These are phyloP conservation scores for Cyanistes caeruleus DNA, from an alignment of 2,113 vertebrate genomes.

Conservation along the genomic window DNA sequence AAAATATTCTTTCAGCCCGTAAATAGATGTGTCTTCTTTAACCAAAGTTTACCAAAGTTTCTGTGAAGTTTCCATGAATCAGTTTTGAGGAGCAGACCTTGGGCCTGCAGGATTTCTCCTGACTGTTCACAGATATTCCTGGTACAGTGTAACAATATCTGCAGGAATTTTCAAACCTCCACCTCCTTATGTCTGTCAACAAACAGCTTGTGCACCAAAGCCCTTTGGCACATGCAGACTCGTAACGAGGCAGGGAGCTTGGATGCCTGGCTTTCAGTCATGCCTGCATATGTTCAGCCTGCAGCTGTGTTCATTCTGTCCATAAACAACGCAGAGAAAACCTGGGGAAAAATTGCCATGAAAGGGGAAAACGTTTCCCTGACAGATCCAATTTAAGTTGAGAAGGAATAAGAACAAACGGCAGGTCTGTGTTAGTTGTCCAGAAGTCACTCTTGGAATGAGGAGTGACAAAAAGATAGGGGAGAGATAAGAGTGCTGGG, in stretches of 20 bases:
- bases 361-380: background rate
- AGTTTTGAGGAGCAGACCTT: constrained; percentile 1
- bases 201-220: constrained; percentile 42
- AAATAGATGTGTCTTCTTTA: background rate
- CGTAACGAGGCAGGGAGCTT: background rate
- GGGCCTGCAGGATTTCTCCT: constrained; percentile 36
- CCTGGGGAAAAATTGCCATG: background rate
- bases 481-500: no score
- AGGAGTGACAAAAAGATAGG: background rate
- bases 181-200: constrained; percentile 51
- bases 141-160: constrained; percentile 63
- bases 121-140: constrained; percentile 56
- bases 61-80: background rate
- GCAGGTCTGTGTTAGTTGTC: background rate
- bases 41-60: background rate
- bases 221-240: constrained; percentile 11
- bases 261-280: constrained; percentile 20
- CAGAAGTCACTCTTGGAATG: background rate
- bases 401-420: background rate
- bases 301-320: background rate
- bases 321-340: background rate
- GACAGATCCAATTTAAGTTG: background rate
- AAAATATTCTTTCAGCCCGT: background rate
- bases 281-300: background rate
- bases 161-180: constrained; percentile 55